Percentiles rank a stretch among this genome's conserved stretches.
These are phyloP conservation scores for Schizothorax lantsangensis DNA, from an alignment of 2,797 vertebrate genomes.

Conservation along the genomic window DNA sequence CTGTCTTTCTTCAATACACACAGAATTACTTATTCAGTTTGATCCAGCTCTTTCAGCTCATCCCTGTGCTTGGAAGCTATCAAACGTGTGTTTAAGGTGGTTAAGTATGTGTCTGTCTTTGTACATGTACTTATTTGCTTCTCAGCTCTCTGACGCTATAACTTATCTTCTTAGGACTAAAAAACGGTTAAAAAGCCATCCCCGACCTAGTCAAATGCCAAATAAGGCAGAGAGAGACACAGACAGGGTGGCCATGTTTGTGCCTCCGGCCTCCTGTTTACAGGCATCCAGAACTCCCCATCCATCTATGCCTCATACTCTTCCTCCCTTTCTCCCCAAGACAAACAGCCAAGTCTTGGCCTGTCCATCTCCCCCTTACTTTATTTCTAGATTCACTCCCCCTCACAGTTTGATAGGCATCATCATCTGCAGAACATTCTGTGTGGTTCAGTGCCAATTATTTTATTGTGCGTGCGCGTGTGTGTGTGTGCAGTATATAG, in stretches of 20 bases:
- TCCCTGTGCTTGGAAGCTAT: neutral
- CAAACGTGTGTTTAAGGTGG: constrained; percentile 7
- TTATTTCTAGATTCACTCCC: constrained; percentile 54
- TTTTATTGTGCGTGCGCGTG: neutral
- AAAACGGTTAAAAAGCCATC: constrained; percentile 37
- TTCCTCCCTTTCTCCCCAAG: constrained; percentile 46
- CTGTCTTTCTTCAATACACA: constrained; percentile 31
- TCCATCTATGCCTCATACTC: constrained; percentile 57
- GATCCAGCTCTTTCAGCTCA: constrained; percentile 19
- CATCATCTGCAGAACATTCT: constrained; percentile 25
- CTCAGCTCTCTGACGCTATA: constrained; percentile 38
- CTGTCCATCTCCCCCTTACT: constrained; percentile 58
- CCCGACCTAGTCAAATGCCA: constrained; percentile 64
- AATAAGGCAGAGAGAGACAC: constrained; percentile 72
- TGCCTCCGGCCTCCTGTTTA: constrained; percentile 72
- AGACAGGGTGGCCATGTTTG: constrained; percentile 68
- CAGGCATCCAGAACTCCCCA: constrained; percentile 64
- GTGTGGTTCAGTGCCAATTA: neutral
- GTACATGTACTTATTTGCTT: constrained; percentile 1
- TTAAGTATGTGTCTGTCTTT: constrained; percentile 7
- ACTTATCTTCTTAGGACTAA: constrained; percentile 46
- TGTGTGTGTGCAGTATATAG: neutral
- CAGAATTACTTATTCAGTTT: constrained; percentile 29
- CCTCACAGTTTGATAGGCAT: constrained; percentile 14
- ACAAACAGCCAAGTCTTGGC: constrained; percentile 60